Conservation (phyloP, 2,797 vertebrate species). For the Danionella dracula region DNA sequence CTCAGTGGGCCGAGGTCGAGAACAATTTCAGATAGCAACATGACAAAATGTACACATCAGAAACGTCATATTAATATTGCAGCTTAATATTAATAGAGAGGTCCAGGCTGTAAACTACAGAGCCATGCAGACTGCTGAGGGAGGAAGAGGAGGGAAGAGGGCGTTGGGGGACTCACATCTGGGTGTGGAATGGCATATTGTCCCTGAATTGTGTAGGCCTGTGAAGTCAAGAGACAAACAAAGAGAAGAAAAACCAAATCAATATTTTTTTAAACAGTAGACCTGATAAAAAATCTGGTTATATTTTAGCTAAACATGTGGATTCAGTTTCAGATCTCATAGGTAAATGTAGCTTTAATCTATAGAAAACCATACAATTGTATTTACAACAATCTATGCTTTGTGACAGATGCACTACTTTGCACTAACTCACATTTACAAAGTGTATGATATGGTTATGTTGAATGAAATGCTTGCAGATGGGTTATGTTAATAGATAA, state of each 20-base stretch:
- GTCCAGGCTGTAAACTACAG: conserved; percentile 52
- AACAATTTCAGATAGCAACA: conserved; percentile 65
- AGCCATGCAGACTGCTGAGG: conserved; percentile 69
- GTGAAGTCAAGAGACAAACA: conserved; percentile 47
- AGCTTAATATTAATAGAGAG: conserved; percentile 80
- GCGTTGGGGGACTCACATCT: conserved; percentile 85
- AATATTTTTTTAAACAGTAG: conserved; percentile 19
- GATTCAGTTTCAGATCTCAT: background rate
- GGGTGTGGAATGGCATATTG: conserved; percentile 98
- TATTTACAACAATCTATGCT: too few relatives aligned
- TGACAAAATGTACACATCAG: conserved; percentile 56
- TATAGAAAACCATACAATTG: too few relatives aligned
- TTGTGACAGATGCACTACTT: too few relatives aligned
- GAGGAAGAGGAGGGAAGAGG: conserved; percentile 35
- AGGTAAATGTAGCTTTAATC: too few relatives aligned
- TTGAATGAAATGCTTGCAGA: conserved; percentile 1
- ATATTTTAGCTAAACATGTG: conserved; percentile 24
- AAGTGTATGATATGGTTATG: background rate
- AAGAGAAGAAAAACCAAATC: conserved; percentile 35
- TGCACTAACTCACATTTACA: too few relatives aligned
- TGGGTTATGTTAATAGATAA: conserved; percentile 2
- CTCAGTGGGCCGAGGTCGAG: conserved; percentile 59
- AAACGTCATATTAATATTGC: conserved; percentile 73
- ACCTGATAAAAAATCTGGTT: background rate
- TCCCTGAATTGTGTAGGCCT: conserved; percentile 99